Conservation (phyloP, 2,113 vertebrate genomes). For the Pandion haliaetus region DNA sequence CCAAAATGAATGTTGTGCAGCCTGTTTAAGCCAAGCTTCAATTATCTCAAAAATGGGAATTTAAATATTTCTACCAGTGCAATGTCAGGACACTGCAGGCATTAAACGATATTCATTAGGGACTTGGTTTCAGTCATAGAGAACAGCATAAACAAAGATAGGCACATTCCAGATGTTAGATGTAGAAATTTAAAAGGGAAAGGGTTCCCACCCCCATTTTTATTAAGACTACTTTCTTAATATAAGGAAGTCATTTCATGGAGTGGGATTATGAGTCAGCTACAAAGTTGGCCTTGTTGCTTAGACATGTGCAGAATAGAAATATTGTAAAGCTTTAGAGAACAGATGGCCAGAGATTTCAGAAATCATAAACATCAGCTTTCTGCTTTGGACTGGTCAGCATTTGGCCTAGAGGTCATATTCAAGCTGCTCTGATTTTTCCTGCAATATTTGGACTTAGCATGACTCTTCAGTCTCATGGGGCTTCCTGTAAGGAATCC, state of each 20-base stretch:
- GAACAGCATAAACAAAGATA: background rate
- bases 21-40: background rate
- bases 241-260: background rate
- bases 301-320: slow-evolving; percentile 30
- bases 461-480: background rate
- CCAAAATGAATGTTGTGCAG: slow-evolving; percentile 7
- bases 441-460: background rate
- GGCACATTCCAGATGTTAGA: background rate
- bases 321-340: slow-evolving; percentile 30
- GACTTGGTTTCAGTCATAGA: background rate
- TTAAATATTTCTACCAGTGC: slow-evolving; percentile 27
- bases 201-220: background rate
- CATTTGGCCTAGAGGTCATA: background rate
- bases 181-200: background rate
- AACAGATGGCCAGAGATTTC: slow-evolving; percentile 61
- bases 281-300: slow-evolving; percentile 37
- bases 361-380: background rate
- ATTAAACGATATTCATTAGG: background rate
- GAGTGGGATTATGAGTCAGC: background rate
- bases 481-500: background rate
- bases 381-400: background rate
- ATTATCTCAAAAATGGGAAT: slow-evolving; percentile 14
- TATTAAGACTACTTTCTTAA: background rate
- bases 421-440: background rate
- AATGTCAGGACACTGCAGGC: background rate